Conservation (phyloP, 2,888 invertebrate genomes). For the Crepidodera aurea region DNA sequence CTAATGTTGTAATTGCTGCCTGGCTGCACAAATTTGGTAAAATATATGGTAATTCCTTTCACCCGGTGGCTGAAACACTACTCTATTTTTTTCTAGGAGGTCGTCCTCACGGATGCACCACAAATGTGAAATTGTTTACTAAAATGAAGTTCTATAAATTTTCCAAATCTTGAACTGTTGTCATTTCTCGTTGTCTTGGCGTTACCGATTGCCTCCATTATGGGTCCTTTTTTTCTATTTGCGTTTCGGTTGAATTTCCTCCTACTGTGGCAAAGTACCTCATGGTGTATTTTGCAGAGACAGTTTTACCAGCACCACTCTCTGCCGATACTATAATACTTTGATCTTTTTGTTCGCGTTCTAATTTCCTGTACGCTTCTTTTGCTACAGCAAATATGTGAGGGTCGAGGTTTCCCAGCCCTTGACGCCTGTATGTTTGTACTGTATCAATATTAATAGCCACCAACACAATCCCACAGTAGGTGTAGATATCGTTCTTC, state of each 20-base stretch:
- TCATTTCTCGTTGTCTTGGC: slow-evolving; percentile 98
- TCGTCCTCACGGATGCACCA: slow-evolving; percentile 97
- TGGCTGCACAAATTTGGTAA: slow-evolving; percentile 93
- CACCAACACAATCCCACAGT: slow-evolving; percentile 97
- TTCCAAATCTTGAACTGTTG: slow-evolving; percentile 97
- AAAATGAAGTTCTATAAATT: slow-evolving; percentile 94
- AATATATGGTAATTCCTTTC: slow-evolving; percentile 99
- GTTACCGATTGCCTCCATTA: slow-evolving; percentile 99
- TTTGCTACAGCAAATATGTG: slow-evolving; percentile 99
- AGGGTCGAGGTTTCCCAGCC: slow-evolving; percentile 96
- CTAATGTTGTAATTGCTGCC: slow-evolving; percentile 75
- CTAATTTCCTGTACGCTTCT: slow-evolving; percentile 95
- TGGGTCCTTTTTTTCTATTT: slow-evolving; percentile 94
- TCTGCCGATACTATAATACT: slow-evolving; percentile 96
- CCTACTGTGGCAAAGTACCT: slow-evolving; percentile 96
- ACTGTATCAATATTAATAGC: slow-evolving; percentile 97
- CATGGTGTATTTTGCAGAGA: slow-evolving; percentile 99
- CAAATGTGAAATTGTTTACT: slow-evolving; percentile 83
- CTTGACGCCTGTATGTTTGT: slow-evolving; percentile 91
- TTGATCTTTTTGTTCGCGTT: slow-evolving; percentile 81
- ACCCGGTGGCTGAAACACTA: slow-evolving; percentile 91
- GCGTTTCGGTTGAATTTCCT: slow-evolving; percentile 83
- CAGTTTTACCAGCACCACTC: slow-evolving; percentile 98
- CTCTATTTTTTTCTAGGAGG: slow-evolving; percentile 94
- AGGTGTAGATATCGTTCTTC: slow-evolving; percentile 95